Evolutionary conservation across 37 sponge, comb jelly and placozoan genomes (phyloP).

Genomic region (Theonella swinhoei): DNA sequence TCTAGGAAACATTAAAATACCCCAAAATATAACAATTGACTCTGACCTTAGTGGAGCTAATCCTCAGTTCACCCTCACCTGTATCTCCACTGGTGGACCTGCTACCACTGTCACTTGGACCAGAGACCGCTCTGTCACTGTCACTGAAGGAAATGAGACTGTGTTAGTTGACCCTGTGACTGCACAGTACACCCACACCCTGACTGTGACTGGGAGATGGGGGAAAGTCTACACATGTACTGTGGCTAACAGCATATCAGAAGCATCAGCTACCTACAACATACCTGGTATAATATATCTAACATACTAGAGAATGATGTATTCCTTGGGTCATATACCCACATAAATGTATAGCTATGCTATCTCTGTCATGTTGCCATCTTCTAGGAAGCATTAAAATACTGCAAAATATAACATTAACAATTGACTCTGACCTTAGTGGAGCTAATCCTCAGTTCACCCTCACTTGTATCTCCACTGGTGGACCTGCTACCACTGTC

Average conservation of each 20-base stretch:
- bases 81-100: neutral
- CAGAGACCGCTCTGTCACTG: neutral
- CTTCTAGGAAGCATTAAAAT: no score
- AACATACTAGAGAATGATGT: no score
- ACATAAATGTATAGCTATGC: no score
- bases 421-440: neutral
- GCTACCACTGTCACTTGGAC: neutral
- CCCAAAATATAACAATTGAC: neutral
- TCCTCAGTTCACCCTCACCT: neutral
- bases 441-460: neutral
- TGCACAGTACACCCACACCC: neutral
- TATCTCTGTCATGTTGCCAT: no score
- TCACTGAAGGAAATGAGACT: neutral
- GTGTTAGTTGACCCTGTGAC: neutral
- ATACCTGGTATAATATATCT: no score
- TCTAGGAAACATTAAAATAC: neutral
- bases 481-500: neutral
- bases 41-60: neutral
- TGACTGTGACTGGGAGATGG: neutral
- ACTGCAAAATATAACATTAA: no score
- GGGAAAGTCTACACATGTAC: neutral
- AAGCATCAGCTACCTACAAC: neutral
- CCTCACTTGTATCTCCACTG: neutral
- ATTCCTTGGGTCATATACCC: no score
- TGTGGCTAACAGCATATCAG: neutral